Evolutionary conservation across 2,797 vertebrate species (phyloP), one percentile per base, ranked within the genome.

Genomic region (Melanotaenia parkinsoni): DNA sequence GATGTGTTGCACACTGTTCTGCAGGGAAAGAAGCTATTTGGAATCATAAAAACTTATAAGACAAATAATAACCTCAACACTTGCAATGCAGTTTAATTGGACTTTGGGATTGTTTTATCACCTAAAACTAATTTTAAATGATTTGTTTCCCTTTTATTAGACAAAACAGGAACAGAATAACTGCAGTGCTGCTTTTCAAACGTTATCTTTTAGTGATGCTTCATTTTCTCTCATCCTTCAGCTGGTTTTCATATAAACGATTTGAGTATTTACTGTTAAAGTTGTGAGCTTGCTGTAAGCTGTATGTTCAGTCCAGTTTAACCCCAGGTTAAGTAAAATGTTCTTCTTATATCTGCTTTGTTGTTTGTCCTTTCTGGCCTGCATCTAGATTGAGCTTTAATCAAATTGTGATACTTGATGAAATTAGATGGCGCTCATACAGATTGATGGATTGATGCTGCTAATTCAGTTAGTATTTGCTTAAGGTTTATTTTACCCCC

Each of bases 401-500:
- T 90, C 63, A 47, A 66, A 93, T 94, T 83, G 80, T 59, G 77
- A 60, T 66, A 58, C 70, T 78, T 74, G 84, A 88, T 88, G 28
- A 86, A 76, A 89, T 88, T 63, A 63, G 80, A 78, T 80, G 40
- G 16, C 72, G 77, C 67, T 84, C 71, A 35, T 70, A 68, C 53
- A 26, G 70, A 69, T 51, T 35, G 68, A 74, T 76, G 57, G 64
- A 70, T 58, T 82, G 64, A 70, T 61, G 81, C 74, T 37, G 59
- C 63, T 75, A 18, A 81, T 87, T 53, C 67, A 79, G 58, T 82
- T 83, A 59, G 78, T 89, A 73, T 73, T 70, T 32, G 66, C 63
- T 91, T 84, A 16, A 53, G 74, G 37, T 80, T 82, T 72, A 63
- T 70, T 77, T 47, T 24, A n/a, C 66, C 38, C 20, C 16, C 12